Base-by-base conservation (phyloP, 2,888 invertebrate genomes). In the Cataglyphis altisquamis region DNA sequence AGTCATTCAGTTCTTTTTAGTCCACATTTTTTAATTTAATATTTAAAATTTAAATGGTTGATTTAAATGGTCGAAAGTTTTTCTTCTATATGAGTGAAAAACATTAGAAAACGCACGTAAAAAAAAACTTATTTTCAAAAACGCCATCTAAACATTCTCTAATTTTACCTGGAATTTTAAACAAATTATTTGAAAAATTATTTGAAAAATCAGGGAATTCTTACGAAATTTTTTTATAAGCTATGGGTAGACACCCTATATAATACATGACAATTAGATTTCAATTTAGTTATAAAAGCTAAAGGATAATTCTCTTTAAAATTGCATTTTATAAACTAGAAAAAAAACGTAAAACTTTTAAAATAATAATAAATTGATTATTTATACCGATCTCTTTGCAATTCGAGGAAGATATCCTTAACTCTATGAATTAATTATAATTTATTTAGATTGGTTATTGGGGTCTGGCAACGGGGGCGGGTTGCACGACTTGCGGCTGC, bases 401-500 rank as follows among this genome's bases (percentile, higher is more conserved):
- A 57, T 4, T 32, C 29, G 8, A 2, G 5, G 0, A 29, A 9
- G 15, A 8, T 36, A 57, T 60, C 68, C 25, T 10, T 81, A 18
- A 25, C 25, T 25, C 25, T 1, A 25, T 25, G 25, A 25, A 25
- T 25, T 25, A 25, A 55, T 1, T 57, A 52, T 36, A n/a, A 66
- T 12, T 6, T 39, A 55, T 55, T 25, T 80, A 85, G 96, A 95
- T 96, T 88, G 97, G 97, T 10, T 97, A 96, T 95, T 98, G 98
- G 97, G 98, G 98, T 86, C 94, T 97, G 60, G 95, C 95, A 5
- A 96, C 97, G 73, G 96, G 96, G 21, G 95, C 96, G 18, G 98
- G 98, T 60, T 99, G 99, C 94, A 95, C 96, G 64, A 96, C 96
- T n/a, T 99, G 99, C 94, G 96, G 96, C 82, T 99, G 99, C 95